Percentiles rank a stretch among this genome's conserved stretches.
These are phyloP conservation scores for Halcyon badia DNA, from an alignment of 2,797 vertebrate genomes.

Conservation along the genomic window DNA sequence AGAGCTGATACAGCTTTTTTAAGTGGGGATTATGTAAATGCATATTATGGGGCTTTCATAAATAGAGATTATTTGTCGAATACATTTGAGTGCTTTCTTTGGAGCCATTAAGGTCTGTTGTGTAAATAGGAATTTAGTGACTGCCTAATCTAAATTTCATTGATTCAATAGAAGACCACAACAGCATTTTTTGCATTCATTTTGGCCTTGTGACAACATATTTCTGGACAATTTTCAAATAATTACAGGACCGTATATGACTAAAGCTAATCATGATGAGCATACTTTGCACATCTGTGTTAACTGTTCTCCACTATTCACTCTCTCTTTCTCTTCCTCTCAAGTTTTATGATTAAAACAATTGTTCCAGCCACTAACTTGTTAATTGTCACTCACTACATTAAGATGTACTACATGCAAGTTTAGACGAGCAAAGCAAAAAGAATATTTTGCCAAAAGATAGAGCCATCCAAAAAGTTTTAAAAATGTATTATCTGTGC, in stretches of 20 bases:
- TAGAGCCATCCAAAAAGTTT: background rate
- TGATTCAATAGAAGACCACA: slow-evolving; percentile 49
- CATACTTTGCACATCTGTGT: background rate
- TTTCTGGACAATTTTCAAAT: slow-evolving; percentile 21
- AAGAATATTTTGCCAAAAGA: background rate
- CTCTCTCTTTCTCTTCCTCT: background rate
- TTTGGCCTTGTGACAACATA: background rate
- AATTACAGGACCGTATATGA: background rate
- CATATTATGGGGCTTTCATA: slow-evolving; percentile 59
- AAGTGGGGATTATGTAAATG: slow-evolving; percentile 73
- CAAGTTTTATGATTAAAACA: background rate
- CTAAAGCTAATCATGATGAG: background rate
- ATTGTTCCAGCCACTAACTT: background rate
- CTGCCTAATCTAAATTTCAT: slow-evolving; percentile 49
- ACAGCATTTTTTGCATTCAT: background rate
- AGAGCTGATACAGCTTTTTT: slow-evolving; percentile 49
- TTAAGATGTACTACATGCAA: background rate
- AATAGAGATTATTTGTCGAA: slow-evolving; percentile 63
- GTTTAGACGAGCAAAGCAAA: background rate
- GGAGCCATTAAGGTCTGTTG: slow-evolving; percentile 59
- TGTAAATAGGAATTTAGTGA: slow-evolving; percentile 64
- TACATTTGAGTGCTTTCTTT: slow-evolving; percentile 54
- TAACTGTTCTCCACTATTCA: background rate
- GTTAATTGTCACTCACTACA: background rate
- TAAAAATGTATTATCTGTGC: background rate